Percentiles rank a stretch among this genome's conserved stretches.
phyloP scores from a whole-genome alignment of 2,888 invertebrate genomes.

The Pollenia labialis region DNA sequence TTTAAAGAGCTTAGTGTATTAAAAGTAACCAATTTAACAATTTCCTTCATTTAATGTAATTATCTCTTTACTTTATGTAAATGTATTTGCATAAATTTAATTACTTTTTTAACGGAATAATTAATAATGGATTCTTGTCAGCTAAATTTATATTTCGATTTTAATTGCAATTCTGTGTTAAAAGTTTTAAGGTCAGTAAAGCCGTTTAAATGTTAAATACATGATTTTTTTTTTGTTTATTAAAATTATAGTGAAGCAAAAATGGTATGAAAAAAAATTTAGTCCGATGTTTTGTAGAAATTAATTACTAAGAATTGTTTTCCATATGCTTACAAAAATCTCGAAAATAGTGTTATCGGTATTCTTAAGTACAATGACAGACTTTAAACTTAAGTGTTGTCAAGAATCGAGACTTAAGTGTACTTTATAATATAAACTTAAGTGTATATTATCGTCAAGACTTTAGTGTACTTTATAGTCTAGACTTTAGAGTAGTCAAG shows the following conservation, averaged over 20 bases:
- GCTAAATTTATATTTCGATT: background rate
- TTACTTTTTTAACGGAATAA: conserved; percentile 11
- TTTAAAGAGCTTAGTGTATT: background rate
- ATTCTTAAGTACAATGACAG: no score
- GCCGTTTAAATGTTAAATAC: background rate
- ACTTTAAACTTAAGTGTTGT: no score
- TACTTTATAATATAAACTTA: no score
- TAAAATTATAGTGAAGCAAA: no score
- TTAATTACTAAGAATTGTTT: no score
- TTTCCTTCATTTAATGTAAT: conserved; percentile 2
- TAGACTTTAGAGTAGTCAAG: no score
- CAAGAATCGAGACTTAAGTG: no score
- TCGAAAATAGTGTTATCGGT: no score
- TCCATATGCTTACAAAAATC: no score
- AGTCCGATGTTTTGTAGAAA: no score
- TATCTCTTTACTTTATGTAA: background rate
- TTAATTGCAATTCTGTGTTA: background rate
- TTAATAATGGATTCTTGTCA: conserved; percentile 4
- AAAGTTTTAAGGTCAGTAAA: background rate
- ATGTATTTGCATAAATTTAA: conserved; percentile 11
- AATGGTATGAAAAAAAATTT: no score
- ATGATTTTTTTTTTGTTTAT: background rate
- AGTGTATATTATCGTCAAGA: fast-evolving
- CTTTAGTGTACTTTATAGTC: no score
- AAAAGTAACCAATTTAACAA: background rate